These are phyloP conservation scores for Papilio gigon DNA, from an alignment of 2,888 invertebrate genomes.

Conservation along the genomic window DNA sequence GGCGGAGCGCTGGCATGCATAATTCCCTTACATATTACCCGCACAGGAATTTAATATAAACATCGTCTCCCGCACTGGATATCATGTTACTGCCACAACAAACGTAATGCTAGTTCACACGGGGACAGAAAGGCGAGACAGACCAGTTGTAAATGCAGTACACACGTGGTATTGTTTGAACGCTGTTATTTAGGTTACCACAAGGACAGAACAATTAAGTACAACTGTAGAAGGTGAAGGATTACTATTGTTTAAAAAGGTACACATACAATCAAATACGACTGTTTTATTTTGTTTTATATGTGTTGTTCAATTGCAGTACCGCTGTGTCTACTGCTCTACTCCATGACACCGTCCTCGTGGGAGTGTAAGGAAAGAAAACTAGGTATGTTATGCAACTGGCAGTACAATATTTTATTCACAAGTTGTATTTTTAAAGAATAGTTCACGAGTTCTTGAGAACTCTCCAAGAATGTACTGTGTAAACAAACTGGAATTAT, in stretches of 20 bases:
- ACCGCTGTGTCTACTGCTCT: not conserved
- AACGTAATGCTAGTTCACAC: conserved; percentile 1
- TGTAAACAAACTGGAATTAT: conserved; percentile 12
- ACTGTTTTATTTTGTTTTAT: too few relatives aligned
- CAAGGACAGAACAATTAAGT: too few relatives aligned
- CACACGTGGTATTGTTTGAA: not conserved
- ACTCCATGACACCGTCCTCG: not conserved
- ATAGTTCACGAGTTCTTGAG: conserved; percentile 22
- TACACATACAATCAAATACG: too few relatives aligned
- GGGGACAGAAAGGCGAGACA: not conserved
- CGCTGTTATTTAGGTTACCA: too few relatives aligned
- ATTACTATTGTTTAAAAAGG: too few relatives aligned
- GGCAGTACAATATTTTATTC: conserved; percentile 13
- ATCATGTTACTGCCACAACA: conserved; percentile 28
- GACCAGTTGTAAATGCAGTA: too few relatives aligned
- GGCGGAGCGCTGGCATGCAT: conserved; percentile 25
- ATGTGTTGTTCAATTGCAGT: too few relatives aligned
- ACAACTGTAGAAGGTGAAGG: too few relatives aligned
- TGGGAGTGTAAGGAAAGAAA: conserved; percentile 4
- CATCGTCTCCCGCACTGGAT: conserved; percentile 25
- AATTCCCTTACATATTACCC: conserved; percentile 34
- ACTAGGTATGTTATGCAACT: conserved; percentile 14
- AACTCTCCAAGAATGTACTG: conserved; percentile 19
- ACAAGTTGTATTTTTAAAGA: conserved; percentile 16
- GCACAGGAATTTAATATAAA: conserved; percentile 38